Evolutionary conservation across 2,797 vertebrate species (phyloP).

Genomic region (Xyrichtys novacula): DNA sequence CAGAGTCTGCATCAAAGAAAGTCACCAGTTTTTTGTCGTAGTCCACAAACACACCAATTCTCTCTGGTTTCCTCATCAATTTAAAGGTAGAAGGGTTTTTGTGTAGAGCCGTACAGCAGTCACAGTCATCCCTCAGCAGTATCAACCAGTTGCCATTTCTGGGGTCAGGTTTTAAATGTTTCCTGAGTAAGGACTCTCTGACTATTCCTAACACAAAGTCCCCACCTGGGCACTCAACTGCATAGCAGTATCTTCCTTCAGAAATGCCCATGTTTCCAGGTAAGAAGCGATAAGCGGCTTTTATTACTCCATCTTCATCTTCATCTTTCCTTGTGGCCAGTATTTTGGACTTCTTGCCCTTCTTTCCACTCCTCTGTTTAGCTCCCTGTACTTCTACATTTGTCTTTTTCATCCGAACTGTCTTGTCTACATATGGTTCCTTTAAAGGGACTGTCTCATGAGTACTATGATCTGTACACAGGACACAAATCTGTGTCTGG

Average conservation of each 20-base stretch:
- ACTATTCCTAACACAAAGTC: slow-evolving; percentile 43
- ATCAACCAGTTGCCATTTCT: slow-evolving; percentile 45
- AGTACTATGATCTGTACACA: slow-evolving; percentile 49
- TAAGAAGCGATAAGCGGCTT: slow-evolving; percentile 8
- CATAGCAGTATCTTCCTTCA: slow-evolving; percentile 36
- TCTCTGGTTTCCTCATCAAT: slow-evolving; percentile 13
- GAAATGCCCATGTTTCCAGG: slow-evolving; percentile 28
- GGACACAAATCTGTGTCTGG: slow-evolving; percentile 32
- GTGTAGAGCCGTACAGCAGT: background rate
- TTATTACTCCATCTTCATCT: background rate
- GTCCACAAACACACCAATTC: slow-evolving; percentile 54
- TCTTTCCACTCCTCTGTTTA: slow-evolving; percentile 30
- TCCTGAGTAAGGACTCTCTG: slow-evolving; percentile 15
- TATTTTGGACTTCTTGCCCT: slow-evolving; percentile 9
- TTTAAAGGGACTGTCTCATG: slow-evolving; percentile 52
- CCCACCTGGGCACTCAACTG: slow-evolving; percentile 19
- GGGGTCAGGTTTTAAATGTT: slow-evolving; percentile 1
- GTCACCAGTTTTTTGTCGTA: slow-evolving; percentile 33
- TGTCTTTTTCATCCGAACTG: slow-evolving; percentile 11
- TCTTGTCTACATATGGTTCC: slow-evolving; percentile 33
- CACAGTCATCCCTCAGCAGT: background rate
- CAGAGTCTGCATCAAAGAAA: slow-evolving; percentile 39
- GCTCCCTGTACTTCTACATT: slow-evolving; percentile 8
- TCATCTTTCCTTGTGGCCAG: slow-evolving; percentile 15
- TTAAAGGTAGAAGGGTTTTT: background rate